These are phyloP conservation scores for Lithobius niger DNA, from an alignment of 1,140 invertebrate species.

Conservation along the genomic window DNA sequence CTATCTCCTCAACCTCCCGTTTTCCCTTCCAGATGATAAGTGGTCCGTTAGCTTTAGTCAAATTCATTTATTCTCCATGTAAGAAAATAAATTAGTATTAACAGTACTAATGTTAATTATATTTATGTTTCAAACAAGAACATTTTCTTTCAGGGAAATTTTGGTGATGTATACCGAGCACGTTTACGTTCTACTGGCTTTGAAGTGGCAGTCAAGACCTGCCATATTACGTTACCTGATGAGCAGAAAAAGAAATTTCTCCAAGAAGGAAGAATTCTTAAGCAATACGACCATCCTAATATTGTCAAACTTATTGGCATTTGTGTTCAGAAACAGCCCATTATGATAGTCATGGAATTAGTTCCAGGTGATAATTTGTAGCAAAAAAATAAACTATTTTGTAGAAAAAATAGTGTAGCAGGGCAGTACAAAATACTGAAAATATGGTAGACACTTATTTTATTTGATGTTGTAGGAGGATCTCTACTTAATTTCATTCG, in stretches of 20 bases:
- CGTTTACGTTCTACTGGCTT: constrained; percentile 62
- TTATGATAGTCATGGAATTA: constrained; percentile 98
- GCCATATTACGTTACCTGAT: constrained; percentile 79
- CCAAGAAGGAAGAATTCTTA: constrained; percentile 87
- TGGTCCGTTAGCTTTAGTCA: neutral
- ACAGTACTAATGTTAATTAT: neutral
- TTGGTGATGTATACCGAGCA: constrained; percentile 92
- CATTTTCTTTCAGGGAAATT: constrained; percentile 65
- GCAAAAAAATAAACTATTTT: neutral
- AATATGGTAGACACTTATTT: neutral
- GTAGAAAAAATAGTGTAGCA: too few species aligned
- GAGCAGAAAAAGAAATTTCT: constrained; percentile 94
- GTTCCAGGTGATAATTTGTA: constrained; percentile 54
- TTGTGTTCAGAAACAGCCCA: constrained; percentile 92
- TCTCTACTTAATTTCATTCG: constrained; percentile 75
- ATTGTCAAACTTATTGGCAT: constrained; percentile 94
- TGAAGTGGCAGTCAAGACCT: constrained; percentile 92
- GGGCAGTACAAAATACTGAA: neutral
- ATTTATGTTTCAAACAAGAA: too few species aligned
- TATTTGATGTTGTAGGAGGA: constrained; percentile 51
- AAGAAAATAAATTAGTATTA: neutral
- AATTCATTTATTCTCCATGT: neutral
- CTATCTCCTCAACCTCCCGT: too few species aligned
- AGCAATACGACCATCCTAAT: constrained; percentile 94
- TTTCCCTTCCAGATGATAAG: too few species aligned